Percentiles rank a stretch among this genome's conserved stretches.
Conservation (phyloP, 2,888 invertebrate genomes). For the Tuberolachnus salignus region DNA sequence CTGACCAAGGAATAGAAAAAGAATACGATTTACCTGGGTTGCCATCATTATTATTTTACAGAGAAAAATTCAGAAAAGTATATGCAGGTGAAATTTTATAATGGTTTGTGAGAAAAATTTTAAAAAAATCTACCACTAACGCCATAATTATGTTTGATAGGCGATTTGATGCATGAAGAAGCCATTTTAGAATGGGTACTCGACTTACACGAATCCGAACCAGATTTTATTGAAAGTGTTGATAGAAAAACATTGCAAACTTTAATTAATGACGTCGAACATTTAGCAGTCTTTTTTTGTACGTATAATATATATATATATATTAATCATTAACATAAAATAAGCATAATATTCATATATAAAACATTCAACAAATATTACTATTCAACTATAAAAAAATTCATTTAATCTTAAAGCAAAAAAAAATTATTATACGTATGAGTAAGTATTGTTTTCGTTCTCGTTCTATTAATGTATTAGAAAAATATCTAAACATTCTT, state of each 20-base stretch:
- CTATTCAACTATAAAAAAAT: too few relatives aligned
- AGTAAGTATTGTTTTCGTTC: too few relatives aligned
- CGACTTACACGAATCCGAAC: constrained; percentile 80
- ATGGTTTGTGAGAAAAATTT: constrained; percentile 3
- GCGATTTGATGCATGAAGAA: constrained; percentile 88
- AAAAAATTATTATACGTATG: too few relatives aligned
- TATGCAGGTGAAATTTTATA: constrained; percentile 70
- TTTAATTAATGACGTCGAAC: constrained; percentile 86
- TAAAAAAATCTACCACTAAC: constrained; percentile 9
- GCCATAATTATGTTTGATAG: constrained; percentile 59
- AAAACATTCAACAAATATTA: too few relatives aligned
- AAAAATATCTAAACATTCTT: too few relatives aligned
- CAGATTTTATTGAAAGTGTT: constrained; percentile 89
- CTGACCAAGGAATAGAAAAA: constrained; percentile 83
- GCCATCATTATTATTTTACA: constrained; percentile 84
- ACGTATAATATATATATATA: constrained; percentile 63
- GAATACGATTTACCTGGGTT: constrained; percentile 83
- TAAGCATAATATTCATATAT: not conserved
- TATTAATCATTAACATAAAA: too few relatives aligned
- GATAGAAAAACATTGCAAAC: constrained; percentile 88
- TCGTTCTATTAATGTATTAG: too few relatives aligned
- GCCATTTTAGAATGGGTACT: constrained; percentile 89
- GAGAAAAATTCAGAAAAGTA: constrained; percentile 85
- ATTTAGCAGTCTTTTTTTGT: constrained; percentile 92
- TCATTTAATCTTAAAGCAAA: too few relatives aligned